phyloP scores from a whole-genome alignment of 2,113 vertebrate species.

The sheep (Ovis aries) region ARS-UI_Ramb_v3.0 NC_056067.1:22999501-23000000 shows the following conservation, averaged over 20 bases:
- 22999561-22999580: too few relatives aligned
- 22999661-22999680: background rate
- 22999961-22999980: background rate
- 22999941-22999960: background rate
- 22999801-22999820: background rate
- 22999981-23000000: background rate
- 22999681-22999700: background rate
- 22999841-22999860: background rate
- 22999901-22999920: background rate
- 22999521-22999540: background rate
- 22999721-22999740: background rate
- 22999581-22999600: background rate
- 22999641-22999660: background rate
- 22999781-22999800: background rate
- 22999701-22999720: background rate
- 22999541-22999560: background rate
- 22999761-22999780: background rate
- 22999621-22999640: background rate
- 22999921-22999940: background rate
- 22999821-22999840: background rate
- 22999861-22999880: background rate
- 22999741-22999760: background rate
- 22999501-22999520: background rate
- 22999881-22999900: background rate
- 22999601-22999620: rapidly evolving